Conservation (phyloP, 2,888 invertebrate genomes). For the Heliconius sara region DNA sequence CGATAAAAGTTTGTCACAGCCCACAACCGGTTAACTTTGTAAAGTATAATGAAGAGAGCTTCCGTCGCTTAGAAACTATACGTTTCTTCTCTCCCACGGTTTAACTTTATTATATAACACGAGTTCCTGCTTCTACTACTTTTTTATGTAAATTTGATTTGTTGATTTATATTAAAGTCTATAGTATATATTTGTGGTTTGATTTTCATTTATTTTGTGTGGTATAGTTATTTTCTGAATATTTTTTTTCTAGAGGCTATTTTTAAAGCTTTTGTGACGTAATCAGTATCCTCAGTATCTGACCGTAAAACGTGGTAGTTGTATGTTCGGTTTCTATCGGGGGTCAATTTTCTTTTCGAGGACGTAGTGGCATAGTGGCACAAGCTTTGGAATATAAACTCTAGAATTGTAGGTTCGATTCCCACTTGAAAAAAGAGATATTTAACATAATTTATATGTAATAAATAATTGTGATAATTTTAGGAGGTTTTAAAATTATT, state of each 20-base stretch:
- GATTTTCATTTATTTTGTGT: background rate
- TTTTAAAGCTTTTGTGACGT: background rate
- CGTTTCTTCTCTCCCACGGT: slow-evolving; percentile 42
- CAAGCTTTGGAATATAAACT: background rate
- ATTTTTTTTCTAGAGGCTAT: background rate
- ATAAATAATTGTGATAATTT: background rate
- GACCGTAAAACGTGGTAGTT: background rate
- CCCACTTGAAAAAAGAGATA: background rate
- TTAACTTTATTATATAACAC: slow-evolving; percentile 40
- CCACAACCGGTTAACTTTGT: slow-evolving; percentile 54
- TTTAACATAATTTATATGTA: background rate
- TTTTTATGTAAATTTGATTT: slow-evolving; percentile 39
- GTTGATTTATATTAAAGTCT: slow-evolving; percentile 38
- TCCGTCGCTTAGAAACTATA: slow-evolving; percentile 39
- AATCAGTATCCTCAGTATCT: too few species aligned
- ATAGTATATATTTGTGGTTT: background rate
- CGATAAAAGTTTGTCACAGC: slow-evolving; percentile 29
- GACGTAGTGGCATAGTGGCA: background rate
- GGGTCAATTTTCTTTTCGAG: background rate
- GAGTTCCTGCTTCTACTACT: slow-evolving; percentile 39
- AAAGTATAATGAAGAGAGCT: slow-evolving; percentile 65
- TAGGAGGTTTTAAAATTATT: background rate
- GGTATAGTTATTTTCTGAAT: background rate
- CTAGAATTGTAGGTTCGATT: background rate
- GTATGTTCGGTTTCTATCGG: background rate